These are phyloP conservation scores for Adoxophyes honmai DNA, from an alignment of 1,140 invertebrate species.

Conservation along the genomic window DNA sequence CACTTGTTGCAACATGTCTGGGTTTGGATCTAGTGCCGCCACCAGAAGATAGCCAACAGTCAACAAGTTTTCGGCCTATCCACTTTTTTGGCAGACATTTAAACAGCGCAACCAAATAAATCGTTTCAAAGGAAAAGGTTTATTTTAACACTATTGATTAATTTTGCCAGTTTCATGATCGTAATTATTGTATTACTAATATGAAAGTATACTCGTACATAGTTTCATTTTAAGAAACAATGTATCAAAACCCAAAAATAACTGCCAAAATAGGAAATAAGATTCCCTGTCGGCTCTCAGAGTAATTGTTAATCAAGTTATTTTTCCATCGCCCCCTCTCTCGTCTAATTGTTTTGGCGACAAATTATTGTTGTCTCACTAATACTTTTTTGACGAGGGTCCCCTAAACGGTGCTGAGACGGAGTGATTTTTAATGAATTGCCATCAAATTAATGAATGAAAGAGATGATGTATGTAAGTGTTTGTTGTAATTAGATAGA, in stretches of 20 bases:
- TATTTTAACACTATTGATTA: too few relatives aligned
- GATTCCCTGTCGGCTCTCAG: background rate
- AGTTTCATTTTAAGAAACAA: too few relatives aligned
- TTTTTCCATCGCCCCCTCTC: constrained; percentile 8
- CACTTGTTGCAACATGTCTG: too few relatives aligned
- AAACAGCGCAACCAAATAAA: too few relatives aligned
- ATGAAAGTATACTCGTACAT: too few relatives aligned
- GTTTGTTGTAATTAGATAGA: constrained; percentile 2
- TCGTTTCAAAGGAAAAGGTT: too few relatives aligned
- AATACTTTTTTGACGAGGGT: constrained; percentile 14
- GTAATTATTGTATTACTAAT: too few relatives aligned
- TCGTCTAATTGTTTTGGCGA: constrained; percentile 6
- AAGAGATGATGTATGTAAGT: constrained; percentile 6
- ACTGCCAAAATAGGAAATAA: background rate
- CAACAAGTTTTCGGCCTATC: too few relatives aligned
- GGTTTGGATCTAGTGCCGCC: too few relatives aligned
- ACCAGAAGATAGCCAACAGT: too few relatives aligned
- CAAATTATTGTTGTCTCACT: constrained; percentile 11
- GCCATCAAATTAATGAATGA: constrained; percentile 4
- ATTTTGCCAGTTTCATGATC: too few relatives aligned
- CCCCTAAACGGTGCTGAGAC: background rate
- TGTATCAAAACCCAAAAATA: background rate
- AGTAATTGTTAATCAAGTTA: constrained; percentile 12
- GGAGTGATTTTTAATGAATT: constrained; percentile 12
- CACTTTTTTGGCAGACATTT: too few relatives aligned